A percentile compares a stretch with the other conserved stretches of the same genome.
phyloP scores from a whole-genome alignment of 2,113 vertebrate genomes.

The Arenaria interpres region DNA sequence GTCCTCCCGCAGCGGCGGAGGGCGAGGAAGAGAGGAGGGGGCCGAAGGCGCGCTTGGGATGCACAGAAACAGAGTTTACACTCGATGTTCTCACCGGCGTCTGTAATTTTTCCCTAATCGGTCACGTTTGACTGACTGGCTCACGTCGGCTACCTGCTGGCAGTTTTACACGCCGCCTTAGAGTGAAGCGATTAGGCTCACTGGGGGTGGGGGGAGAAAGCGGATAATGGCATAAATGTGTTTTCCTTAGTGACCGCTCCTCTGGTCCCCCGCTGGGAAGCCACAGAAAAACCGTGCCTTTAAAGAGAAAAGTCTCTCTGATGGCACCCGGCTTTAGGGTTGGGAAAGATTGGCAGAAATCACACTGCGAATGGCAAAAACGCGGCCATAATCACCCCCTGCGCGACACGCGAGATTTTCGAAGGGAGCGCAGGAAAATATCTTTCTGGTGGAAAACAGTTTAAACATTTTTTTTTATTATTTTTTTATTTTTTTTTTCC shows the following conservation, averaged over 20 bases:
- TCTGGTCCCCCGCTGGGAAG: neutral
- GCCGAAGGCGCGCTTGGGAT: neutral
- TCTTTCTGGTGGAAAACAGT: neutral
- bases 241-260: neutral
- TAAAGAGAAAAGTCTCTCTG: neutral
- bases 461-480: neutral
- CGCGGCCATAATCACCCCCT: neutral
- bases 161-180: neutral
- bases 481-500: no score
- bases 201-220: neutral
- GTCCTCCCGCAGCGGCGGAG: neutral
- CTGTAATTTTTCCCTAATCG: neutral
- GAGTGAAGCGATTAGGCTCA: neutral
- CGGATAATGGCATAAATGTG: neutral
- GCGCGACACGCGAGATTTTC: neutral
- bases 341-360: neutral
- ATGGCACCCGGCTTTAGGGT: neutral
- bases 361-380: neutral
- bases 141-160: neutral
- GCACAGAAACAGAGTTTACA: neutral
- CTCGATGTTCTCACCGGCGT: neutral
- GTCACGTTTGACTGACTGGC: neutral
- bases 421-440: neutral
- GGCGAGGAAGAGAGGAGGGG: neutral
- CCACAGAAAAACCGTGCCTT: neutral